These are phyloP conservation scores for Mycetomoellerius zeteki DNA, from an alignment of 1,140 invertebrate species.

Conservation along the genomic window DNA sequence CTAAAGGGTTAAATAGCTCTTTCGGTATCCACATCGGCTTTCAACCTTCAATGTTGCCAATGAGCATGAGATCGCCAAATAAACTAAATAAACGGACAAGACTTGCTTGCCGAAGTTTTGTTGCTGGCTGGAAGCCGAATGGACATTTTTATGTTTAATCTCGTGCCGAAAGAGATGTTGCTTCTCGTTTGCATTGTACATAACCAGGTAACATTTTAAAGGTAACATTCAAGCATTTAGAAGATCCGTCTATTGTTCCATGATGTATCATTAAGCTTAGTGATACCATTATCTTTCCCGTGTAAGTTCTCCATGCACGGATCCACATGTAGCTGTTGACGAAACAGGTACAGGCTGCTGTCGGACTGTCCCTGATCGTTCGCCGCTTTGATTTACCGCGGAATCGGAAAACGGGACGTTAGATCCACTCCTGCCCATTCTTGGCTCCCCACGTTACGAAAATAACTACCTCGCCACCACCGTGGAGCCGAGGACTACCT, in stretches of 20 bases:
- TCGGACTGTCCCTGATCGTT: conserved; percentile 18
- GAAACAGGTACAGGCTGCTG: conserved; percentile 28
- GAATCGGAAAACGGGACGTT: conserved; percentile 73
- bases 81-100: background rate
- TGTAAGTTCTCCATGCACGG: background rate
- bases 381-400: conserved; percentile 58
- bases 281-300: background rate
- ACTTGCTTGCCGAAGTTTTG: background rate
- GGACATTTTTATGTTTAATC: conserved; percentile 19
- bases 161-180: conserved; percentile 2
- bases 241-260: background rate
- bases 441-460: conserved; percentile 86
- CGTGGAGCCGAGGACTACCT: conserved; percentile 22
- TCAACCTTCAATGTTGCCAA: background rate
- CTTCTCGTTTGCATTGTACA: conserved; percentile 36
- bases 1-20: conserved; percentile 8
- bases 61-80: background rate
- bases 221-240: conserved; percentile 3
- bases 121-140: background rate
- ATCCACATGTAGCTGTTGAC: background rate
- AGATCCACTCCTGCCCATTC: conserved; percentile 85
- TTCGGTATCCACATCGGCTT: background rate
- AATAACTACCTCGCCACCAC: conserved; percentile 84
- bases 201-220: conserved; percentile 1
- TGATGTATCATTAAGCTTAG: background rate